Base-by-base conservation (phyloP, 1,140 invertebrate species). In the Diabrotica undecimpunctata region DNA sequence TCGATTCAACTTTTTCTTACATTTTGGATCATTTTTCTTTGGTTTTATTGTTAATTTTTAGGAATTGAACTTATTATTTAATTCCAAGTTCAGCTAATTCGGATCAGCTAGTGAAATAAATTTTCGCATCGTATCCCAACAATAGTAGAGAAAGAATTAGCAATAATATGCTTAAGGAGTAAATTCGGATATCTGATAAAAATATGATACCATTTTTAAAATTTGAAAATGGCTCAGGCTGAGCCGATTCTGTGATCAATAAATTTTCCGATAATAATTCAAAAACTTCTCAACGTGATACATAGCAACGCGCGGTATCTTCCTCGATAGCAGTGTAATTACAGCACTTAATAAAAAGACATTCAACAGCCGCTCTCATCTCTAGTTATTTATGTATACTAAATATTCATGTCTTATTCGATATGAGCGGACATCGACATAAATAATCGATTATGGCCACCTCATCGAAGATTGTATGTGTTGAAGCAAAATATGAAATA, bases 311-410 rank as follows among this genome's bases (percentile, higher is more conserved):
- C 66, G 64, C 62, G 58, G 66, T 62, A 67, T 57, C 67, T 61
- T 68, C 68, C 67, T 73, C 70, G 72, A 73, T 73, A 73, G 64
- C 64, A 67, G 66, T 71, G 70, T 73, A 73, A 73, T 73, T 73
- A 73, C 70, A 65, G 72, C 72, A 73, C 72, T 71, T 73, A 73
- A 73, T 73, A 73, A 73, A 73, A 71, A 69, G 72, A 73, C 71
- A 73, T 60, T 65, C 13, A 64, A 70, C 69, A 56, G 60, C 59
- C 63, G 58, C 54, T 65, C 70, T 64, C 62, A 70, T 68, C 65
- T 61, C 62, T 66, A 61, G 64, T 73, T 72, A 73, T 73, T 73
- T 73, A 73, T 70, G 68, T 66, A 66, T 68, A 66, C 70, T 73
- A 73, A 73, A 73, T 73, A 73, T 73, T 73, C 71, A 73, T 68